A percentile compares a stretch with the other conserved stretches of the same genome.
Conservation (phyloP, 2,113 vertebrate genomes). For the Leptosomus discolor region DNA sequence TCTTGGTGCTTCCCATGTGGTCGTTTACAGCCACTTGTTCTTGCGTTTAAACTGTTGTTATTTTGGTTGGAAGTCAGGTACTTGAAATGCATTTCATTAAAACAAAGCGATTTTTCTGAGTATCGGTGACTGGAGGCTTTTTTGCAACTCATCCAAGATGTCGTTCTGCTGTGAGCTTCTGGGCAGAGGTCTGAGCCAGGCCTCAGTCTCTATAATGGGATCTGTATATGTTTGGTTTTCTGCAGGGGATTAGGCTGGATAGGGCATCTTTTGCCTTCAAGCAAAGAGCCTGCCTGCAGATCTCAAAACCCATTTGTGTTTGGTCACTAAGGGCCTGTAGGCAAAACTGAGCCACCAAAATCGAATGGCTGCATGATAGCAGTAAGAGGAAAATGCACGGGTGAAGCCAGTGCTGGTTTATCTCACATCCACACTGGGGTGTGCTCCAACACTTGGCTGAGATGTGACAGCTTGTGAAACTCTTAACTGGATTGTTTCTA, state of each 20-base stretch:
- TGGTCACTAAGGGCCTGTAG: fast-evolving
- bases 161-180: background rate
- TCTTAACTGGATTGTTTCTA: background rate
- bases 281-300: background rate
- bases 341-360: background rate
- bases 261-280: background rate
- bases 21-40: background rate
- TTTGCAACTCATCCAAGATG: background rate
- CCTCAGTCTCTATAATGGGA: no score
- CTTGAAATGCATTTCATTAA: background rate
- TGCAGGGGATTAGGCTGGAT: background rate
- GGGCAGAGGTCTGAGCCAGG: background rate
- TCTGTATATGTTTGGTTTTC: background rate
- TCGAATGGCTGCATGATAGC: background rate
- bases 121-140: background rate
- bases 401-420: background rate
- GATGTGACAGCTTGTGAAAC: background rate
- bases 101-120: background rate
- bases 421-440: fast-evolving
- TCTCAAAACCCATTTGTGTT: background rate
- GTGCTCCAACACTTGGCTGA: background rate
- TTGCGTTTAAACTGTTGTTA: background rate
- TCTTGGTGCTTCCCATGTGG: background rate
- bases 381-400: background rate
- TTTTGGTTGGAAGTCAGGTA: background rate